These are phyloP conservation scores for Falcaria lacertinaria DNA, from an alignment of 2,888 invertebrate genomes.

Conservation along the genomic window DNA sequence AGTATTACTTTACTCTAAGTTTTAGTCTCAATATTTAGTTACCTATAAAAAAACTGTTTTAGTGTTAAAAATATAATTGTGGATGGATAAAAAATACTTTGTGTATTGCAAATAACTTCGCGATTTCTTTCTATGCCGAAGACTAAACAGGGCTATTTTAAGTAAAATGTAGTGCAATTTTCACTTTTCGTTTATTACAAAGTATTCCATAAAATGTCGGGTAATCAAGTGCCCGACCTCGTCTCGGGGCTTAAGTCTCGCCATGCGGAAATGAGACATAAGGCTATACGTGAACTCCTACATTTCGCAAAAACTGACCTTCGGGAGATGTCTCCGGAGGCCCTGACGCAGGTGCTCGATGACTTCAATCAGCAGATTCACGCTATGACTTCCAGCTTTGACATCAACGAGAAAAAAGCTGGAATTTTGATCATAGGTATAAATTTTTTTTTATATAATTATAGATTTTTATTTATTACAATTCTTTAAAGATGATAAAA, in stretches of 20 bases:
- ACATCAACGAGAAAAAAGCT: constrained; percentile 96
- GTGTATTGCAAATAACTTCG: too few relatives aligned
- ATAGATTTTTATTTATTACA: too few relatives aligned
- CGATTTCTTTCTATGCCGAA: too few relatives aligned
- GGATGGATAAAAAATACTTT: too few relatives aligned
- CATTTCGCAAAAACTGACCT: constrained; percentile 94
- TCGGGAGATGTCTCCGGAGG: constrained; percentile 92
- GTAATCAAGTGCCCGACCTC: constrained; percentile 84
- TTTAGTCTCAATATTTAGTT: too few relatives aligned
- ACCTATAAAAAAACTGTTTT: too few relatives aligned
- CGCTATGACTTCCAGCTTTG: constrained; percentile 94
- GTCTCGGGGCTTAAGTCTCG: constrained; percentile 93
- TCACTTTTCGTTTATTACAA: background rate
- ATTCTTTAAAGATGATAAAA: too few relatives aligned
- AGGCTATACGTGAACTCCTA: constrained; percentile 92
- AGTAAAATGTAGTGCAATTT: background rate
- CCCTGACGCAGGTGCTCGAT: constrained; percentile 91
- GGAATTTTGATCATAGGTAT: constrained; percentile 94
- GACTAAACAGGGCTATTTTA: too few relatives aligned
- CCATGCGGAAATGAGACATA: constrained; percentile 89
- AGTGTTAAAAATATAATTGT: too few relatives aligned
- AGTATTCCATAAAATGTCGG: constrained; percentile 34
- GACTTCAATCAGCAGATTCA: constrained; percentile 97
- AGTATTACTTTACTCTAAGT: too few relatives aligned
- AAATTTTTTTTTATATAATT: too few relatives aligned